Percentiles rank a stretch among this genome's conserved stretches.
Conservation (phyloP, 2,113 vertebrate genomes). For the Pandion haliaetus region DNA sequence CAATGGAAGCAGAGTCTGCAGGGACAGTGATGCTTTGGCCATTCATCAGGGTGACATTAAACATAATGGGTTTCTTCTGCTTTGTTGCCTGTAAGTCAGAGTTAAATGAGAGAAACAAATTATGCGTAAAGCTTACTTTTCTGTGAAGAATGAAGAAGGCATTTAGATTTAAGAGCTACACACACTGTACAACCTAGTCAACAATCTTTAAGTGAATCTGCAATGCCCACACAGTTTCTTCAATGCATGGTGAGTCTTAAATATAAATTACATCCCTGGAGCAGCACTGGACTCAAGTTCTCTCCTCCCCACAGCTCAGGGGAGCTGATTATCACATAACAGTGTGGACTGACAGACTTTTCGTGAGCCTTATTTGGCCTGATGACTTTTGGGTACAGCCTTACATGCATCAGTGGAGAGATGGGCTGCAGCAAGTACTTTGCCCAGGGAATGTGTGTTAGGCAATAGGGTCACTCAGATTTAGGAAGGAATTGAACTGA, state of each 20-base stretch:
- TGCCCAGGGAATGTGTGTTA: background rate
- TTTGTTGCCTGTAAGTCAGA: conserved; percentile 84
- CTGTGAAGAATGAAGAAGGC: background rate
- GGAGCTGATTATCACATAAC: background rate
- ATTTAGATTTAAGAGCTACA: background rate
- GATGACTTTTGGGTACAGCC: background rate
- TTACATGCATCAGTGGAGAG: background rate
- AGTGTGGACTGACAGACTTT: background rate
- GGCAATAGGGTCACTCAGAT: background rate
- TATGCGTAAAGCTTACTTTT: background rate
- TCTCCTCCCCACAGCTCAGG: background rate
- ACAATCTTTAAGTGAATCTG: background rate
- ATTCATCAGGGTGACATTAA: conserved; percentile 84
- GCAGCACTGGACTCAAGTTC: background rate
- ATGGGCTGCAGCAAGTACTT: background rate
- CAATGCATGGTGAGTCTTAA: background rate
- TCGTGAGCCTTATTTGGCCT: background rate
- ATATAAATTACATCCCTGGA: background rate
- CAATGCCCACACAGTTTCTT: background rate
- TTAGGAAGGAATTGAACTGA: background rate
- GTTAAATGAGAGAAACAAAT: background rate
- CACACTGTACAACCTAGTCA: background rate
- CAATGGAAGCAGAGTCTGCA: conserved; percentile 89
- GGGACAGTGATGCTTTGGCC: conserved; percentile 80
- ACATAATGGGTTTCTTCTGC: conserved; percentile 83